Evolutionary conservation across 2,797 vertebrate genomes (phyloP), one percentile per base, ranked within the genome.

Genomic region (Artibeus jamaicensis): DNA sequence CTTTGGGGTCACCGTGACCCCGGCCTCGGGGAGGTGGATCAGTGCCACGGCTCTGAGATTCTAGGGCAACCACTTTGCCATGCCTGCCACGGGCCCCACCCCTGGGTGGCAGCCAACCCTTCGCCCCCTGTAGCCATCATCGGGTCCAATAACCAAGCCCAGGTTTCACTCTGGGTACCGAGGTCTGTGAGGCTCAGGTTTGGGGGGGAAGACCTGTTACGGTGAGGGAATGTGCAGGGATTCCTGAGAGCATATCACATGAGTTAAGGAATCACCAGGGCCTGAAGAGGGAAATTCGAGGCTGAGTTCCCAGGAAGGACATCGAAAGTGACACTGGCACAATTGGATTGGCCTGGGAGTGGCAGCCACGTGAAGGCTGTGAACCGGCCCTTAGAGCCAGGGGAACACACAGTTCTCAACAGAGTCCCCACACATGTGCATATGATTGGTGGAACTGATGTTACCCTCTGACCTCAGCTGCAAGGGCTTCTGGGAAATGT

Each of bases 1-100:
- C 6, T 1, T 2, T 0, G 11, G 79, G 29, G 37, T n/a, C 10
- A 14, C 26, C 0, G 0, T 22, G 37, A 0, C 10, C 3, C 11
- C 14, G 0, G 85, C 26, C 44, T 59, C 18, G 19, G 77, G 62
- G n/a, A 16, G 34, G 53, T 6, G 15, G 22, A 53, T 10, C 1
- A 2, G 19, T 3, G 42, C 6, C 37, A 8, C 4, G 0, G 4
- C 37, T 46, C 59, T 11, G 46, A 74, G 65, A 29, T 18, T 11
- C 26, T n/a, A 32, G 81, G n/a, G 34, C 5, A 9, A 29, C 6
- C 0, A 32, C 5, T 14, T 77, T 26, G 0, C 55, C 10, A 12
- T 21, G 19, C 12, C 1, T 9, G n/a, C 6, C 16, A 11, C 14
- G 1, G 32, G 37, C 2, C 32, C 62, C 18, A 4, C 39, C 57